Evolutionary conservation across 1,140 invertebrate genomes (phyloP), one percentile per base, ranked within the genome.

Genomic region (Lordiphosa stackelbergi): DNA sequence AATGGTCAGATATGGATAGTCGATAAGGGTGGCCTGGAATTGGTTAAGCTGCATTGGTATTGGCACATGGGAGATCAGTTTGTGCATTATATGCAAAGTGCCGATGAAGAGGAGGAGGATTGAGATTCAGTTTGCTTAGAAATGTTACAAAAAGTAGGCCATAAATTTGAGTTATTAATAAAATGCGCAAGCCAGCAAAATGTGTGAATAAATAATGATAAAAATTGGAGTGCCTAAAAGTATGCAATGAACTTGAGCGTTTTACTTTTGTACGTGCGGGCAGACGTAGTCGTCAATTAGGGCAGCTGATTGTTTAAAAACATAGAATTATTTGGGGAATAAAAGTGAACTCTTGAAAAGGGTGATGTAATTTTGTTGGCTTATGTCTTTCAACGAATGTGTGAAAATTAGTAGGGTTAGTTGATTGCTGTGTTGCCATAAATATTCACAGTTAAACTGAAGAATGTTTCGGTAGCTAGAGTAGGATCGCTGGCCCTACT

Each of bases 1-100:
- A 87, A 87, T 38, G 85, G 85, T n/a, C 77, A 66, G 28, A 85
- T 86, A 9, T 87, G 84, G 85, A 84, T 87, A 22, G 66, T 73
- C 3, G 85, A 87, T 38, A 66, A 78, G 43, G 85, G 75, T 4
- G 78, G 69, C 2, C 53, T 85, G 28, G 83, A 87, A 38, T 22
- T 74, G 22, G 72, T 87, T 3, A 73, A 81, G 16, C 19, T 81
- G 22, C 77, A 84, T 8, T 72, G 66, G 64, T 85, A 85, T 65
- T 85, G 84, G 83, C 77, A 85, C 16, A 85, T 85, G 83, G 77
- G 70, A 31, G 75, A 83, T 42, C 63, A 77, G 41, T 56, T 85
- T 9, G 5, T 74, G 1, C 51, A 69, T 31, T 85, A 85, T 48
- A 85, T 85, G 83, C 62, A 78, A 12, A 55, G 47, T 22, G 53